These are phyloP conservation scores for Perdita meconis DNA, from an alignment of 2,888 invertebrate genomes.

Conservation along the genomic window DNA sequence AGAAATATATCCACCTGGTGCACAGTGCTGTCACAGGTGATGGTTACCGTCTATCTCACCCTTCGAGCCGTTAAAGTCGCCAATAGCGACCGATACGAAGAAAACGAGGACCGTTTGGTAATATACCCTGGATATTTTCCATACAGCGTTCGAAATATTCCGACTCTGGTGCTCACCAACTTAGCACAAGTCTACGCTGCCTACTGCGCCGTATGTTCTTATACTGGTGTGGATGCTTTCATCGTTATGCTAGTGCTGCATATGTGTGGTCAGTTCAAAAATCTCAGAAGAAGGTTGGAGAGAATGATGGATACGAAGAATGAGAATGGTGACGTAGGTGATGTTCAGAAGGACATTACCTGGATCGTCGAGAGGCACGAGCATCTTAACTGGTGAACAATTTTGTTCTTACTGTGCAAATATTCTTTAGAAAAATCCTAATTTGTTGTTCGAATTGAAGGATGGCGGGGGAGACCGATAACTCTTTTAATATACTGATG, in stretches of 20 bases:
- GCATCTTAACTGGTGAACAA: not conserved
- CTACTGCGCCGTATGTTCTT: not conserved
- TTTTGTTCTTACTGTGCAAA: not conserved
- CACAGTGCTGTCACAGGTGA: not conserved
- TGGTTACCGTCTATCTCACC: not conserved
- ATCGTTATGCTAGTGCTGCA: constrained; percentile 3
- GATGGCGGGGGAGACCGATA: not conserved
- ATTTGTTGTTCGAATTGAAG: not conserved
- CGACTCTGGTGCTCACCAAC: not conserved
- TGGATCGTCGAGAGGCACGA: not conserved
- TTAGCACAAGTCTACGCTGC: not conserved
- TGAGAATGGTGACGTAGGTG: not conserved
- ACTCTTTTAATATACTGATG: not conserved
- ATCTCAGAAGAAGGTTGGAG: not conserved
- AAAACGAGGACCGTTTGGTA: not conserved
- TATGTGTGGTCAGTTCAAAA: not conserved
- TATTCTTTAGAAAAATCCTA: not conserved
- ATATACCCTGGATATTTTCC: constrained; percentile 2
- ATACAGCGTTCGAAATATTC: not conserved
- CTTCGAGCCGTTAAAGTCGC: not conserved
- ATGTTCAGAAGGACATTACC: not conserved
- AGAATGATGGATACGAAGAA: not conserved
- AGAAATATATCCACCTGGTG: not conserved
- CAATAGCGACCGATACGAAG: not conserved
- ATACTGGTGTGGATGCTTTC: constrained; percentile 2